Percentiles rank a stretch among this genome's conserved stretches.
Conservation (phyloP, 2,888 invertebrate species). For the Acutogordius australiensis region DNA sequence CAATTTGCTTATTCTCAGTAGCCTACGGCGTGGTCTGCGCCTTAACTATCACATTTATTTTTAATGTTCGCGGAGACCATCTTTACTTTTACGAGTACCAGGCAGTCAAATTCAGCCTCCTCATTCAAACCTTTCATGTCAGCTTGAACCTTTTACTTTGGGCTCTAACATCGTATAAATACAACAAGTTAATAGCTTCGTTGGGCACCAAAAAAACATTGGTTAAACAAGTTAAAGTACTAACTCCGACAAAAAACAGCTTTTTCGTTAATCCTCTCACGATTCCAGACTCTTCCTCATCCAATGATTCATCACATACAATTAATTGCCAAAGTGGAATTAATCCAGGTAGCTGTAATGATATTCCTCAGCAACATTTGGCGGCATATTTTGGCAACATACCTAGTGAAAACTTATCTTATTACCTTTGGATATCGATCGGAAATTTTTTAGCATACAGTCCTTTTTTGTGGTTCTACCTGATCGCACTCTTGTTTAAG, state of each 20-base stretch:
- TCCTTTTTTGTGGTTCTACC: slow-evolving; percentile 7
- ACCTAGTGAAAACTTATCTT: background rate
- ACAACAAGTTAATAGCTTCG: background rate
- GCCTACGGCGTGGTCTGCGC: background rate
- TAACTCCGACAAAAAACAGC: background rate
- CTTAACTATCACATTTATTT: background rate
- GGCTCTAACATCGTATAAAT: background rate
- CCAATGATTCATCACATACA: background rate
- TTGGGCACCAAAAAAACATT: background rate
- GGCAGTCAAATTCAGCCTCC: background rate
- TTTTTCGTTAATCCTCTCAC: background rate
- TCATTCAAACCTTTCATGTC: background rate
- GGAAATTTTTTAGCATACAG: background rate
- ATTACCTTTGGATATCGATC: background rate
- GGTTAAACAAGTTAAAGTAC: background rate
- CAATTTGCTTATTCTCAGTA: background rate
- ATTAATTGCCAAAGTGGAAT: background rate
- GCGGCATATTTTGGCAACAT: background rate
- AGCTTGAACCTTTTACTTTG: background rate
- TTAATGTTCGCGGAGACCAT: background rate
- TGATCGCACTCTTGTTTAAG: background rate
- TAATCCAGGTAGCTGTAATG: background rate
- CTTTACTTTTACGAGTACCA: background rate
- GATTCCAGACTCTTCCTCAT: background rate
- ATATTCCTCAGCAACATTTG: background rate